Percentiles rank a stretch among this genome's conserved stretches.
Evolutionary conservation across 1,140 invertebrate genomes (phyloP).

Genomic region (Colletes gigas): DNA sequence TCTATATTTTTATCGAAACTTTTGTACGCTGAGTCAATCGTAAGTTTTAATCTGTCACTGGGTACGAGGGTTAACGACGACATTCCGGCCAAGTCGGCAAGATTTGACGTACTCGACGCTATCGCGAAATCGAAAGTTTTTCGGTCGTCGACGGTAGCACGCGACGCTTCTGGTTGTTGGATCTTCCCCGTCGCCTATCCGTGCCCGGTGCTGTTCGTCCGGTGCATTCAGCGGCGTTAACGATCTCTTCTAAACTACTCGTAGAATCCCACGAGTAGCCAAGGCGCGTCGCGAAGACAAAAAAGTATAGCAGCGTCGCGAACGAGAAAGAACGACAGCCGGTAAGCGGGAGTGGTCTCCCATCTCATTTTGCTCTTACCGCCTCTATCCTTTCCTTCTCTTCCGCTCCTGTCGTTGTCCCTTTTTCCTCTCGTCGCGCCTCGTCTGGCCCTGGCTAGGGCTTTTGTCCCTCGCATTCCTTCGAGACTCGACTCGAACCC

Average conservation of each 20-base stretch:
- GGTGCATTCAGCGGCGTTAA: slow-evolving; percentile 46
- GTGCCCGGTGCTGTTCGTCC: slow-evolving; percentile 8
- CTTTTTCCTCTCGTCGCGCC: background rate
- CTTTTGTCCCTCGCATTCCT: no score
- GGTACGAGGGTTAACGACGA: background rate
- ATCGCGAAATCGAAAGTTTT: background rate
- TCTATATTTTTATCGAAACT: no score
- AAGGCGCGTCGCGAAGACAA: slow-evolving; percentile 42
- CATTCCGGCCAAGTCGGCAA: background rate
- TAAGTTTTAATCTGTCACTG: no score
- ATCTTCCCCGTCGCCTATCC: slow-evolving; percentile 9
- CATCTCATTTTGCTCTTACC: slow-evolving; percentile 42
- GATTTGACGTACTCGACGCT: no score
- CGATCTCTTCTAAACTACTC: slow-evolving; percentile 57
- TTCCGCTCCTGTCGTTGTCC: background rate
- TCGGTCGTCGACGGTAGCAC: background rate
- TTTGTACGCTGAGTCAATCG: no score
- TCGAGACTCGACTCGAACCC: no score
- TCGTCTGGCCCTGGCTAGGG: no score
- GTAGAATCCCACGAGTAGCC: slow-evolving; percentile 35
- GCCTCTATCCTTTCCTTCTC: background rate
- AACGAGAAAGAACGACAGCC: slow-evolving; percentile 41
- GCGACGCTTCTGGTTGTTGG: slow-evolving; percentile 14
- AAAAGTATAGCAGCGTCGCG: slow-evolving; percentile 39
- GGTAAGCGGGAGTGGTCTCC: slow-evolving; percentile 50